Evolutionary conservation across 2,797 vertebrate genomes (phyloP).

Genomic region (Antrozous pallidus): DNA sequence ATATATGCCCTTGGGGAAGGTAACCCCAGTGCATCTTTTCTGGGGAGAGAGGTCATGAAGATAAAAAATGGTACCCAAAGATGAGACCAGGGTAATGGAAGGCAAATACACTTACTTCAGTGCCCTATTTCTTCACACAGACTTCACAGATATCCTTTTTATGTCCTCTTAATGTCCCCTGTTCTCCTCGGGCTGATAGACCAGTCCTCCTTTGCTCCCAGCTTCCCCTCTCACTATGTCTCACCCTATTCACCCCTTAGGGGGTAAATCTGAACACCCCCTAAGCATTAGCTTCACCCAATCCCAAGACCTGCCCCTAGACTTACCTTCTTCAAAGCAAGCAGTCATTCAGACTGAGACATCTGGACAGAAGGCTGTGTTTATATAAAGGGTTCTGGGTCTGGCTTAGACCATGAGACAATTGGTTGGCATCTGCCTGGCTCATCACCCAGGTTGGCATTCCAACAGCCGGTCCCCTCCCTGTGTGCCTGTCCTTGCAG

Average conservation of each 20-base stretch:
- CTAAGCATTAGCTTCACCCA: neutral
- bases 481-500: slow-evolving; percentile 40
- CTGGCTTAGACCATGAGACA: slow-evolving; percentile 62
- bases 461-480: slow-evolving; percentile 60
- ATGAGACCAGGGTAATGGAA: neutral
- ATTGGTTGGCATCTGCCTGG: slow-evolving; percentile 61
- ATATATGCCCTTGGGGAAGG: neutral
- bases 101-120: neutral
- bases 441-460: slow-evolving; percentile 44
- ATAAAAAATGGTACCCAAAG: neutral
- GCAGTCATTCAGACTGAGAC: slow-evolving; percentile 60
- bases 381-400: slow-evolving; percentile 63
- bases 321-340: slow-evolving; percentile 66
- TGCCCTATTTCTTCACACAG: neutral
- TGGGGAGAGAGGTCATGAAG: neutral
- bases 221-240: neutral
- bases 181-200: neutral
- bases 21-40: neutral
- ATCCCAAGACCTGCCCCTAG: neutral
- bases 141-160: neutral
- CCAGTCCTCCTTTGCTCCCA: neutral
- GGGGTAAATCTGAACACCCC: neutral
- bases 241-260: too few relatives aligned
- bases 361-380: neutral
- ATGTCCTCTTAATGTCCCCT: neutral